phyloP scores from a whole-genome alignment of 1,140 invertebrate genomes.

The Trichonephila clavipes region DNA sequence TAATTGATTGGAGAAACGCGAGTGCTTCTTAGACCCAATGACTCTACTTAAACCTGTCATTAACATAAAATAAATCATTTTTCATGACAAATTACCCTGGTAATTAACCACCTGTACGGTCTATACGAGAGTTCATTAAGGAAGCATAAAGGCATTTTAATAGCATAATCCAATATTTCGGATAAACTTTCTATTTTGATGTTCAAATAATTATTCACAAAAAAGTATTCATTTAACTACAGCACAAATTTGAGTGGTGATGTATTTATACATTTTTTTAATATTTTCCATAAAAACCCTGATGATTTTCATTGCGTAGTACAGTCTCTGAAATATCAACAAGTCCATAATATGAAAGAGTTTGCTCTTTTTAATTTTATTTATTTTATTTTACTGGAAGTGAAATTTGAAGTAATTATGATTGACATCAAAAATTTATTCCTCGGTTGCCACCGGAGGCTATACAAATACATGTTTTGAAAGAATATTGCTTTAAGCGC shows the following conservation, averaged over 20 bases:
- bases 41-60: conserved; percentile 22
- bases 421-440: not conserved
- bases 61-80: not conserved
- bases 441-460: not conserved
- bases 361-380: not conserved
- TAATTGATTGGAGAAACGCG: conserved; percentile 6
- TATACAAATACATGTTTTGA: not conserved
- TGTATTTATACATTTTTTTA: too few relatives aligned
- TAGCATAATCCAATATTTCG: not conserved
- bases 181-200: not conserved
- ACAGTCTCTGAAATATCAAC: too few relatives aligned
- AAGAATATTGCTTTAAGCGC: not conserved
- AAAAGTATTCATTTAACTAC: too few relatives aligned
- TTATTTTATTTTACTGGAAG: not conserved
- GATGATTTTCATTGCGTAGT: too few relatives aligned
- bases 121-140: not conserved
- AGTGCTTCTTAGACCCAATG: not conserved
- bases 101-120: not conserved
- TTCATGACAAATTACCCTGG: not conserved
- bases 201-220: not conserved
- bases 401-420: not conserved
- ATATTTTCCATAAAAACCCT: too few relatives aligned
- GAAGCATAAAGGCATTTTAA: not conserved
- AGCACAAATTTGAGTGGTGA: too few relatives aligned
- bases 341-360: not conserved